These are phyloP conservation scores for Thymelicus lineola DNA, from an alignment of 2,888 invertebrate species.

Conservation along the genomic window DNA sequence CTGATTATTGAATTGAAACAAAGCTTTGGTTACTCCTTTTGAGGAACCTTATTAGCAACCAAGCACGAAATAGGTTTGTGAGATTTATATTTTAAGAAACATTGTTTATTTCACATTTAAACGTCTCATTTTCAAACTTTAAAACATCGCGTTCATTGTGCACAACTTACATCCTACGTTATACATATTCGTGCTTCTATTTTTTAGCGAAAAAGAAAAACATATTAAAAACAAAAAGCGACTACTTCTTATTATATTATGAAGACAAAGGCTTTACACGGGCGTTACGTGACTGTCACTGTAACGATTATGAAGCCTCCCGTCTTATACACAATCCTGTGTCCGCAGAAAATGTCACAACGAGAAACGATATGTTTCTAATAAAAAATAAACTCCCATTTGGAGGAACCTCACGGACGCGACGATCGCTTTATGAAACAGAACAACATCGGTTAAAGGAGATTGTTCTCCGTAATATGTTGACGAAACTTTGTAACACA, in stretches of 20 bases:
- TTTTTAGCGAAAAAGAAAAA: neutral
- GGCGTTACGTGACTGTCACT: slow-evolving; percentile 19
- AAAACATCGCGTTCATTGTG: no score
- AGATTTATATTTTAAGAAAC: no score
- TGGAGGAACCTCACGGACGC: slow-evolving; percentile 21
- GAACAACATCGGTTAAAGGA: slow-evolving; percentile 7
- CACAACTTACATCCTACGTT: no score
- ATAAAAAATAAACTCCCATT: slow-evolving; percentile 29
- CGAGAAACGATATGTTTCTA: slow-evolving; percentile 24
- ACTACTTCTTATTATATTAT: neutral
- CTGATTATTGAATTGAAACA: neutral
- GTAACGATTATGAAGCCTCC: slow-evolving; percentile 17
- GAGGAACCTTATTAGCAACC: no score
- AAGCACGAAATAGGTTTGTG: no score
- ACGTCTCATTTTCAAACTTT: no score
- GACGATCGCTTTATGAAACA: slow-evolving; percentile 23
- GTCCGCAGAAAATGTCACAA: slow-evolving; percentile 22
- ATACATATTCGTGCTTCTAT: no score
- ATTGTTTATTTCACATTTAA: neutral
- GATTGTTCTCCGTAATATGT: slow-evolving; percentile 19
- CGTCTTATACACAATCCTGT: slow-evolving; percentile 17
- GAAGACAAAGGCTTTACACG: slow-evolving; percentile 5
- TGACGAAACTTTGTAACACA: neutral
- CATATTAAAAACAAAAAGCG: neutral
- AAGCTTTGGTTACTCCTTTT: neutral